Percentiles rank a stretch among this genome's conserved stretches.
These are phyloP conservation scores for Bungarus multicinctus DNA, from an alignment of 2,113 vertebrate genomes.

Conservation along the genomic window DNA sequence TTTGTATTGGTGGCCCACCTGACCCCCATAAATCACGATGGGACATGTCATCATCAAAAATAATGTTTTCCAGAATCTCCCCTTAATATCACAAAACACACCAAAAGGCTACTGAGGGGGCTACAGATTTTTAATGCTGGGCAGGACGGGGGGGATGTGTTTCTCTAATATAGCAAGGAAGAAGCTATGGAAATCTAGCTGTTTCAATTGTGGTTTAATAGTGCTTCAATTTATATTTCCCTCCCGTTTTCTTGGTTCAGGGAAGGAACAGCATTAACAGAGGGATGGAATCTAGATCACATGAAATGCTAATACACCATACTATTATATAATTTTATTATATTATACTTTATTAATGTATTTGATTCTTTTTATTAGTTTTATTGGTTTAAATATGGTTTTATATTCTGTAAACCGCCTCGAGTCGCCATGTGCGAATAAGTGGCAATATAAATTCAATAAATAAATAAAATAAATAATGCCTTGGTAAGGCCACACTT, in stretches of 20 bases:
- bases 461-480: too few relatives aligned
- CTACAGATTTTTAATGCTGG: constrained; percentile 10
- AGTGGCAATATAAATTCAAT: too few relatives aligned
- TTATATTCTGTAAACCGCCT: too few relatives aligned
- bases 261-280: background rate
- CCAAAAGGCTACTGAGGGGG: constrained; percentile 10
- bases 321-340: too few relatives aligned
- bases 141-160: too few relatives aligned
- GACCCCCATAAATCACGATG: constrained; percentile 58
- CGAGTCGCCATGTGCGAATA: too few relatives aligned
- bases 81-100: constrained; percentile 41
- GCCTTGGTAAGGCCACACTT: too few relatives aligned
- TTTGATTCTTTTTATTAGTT: too few relatives aligned
- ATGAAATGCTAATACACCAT: too few relatives aligned
- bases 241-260: background rate
- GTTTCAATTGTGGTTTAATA: fast-evolving
- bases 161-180: background rate
- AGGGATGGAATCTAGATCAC: too few relatives aligned
- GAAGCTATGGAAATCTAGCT: fast-evolving
- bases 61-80: constrained; percentile 44
- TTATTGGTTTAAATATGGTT: too few relatives aligned
- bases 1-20: constrained; percentile 66
- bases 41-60: constrained; percentile 61
- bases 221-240: fast-evolving
- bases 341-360: too few relatives aligned